A percentile compares a stretch with the other conserved stretches of the same genome.
phyloP scores from a whole-genome alignment of 2,797 vertebrate species.

The Eulemur mongoz region DNA sequence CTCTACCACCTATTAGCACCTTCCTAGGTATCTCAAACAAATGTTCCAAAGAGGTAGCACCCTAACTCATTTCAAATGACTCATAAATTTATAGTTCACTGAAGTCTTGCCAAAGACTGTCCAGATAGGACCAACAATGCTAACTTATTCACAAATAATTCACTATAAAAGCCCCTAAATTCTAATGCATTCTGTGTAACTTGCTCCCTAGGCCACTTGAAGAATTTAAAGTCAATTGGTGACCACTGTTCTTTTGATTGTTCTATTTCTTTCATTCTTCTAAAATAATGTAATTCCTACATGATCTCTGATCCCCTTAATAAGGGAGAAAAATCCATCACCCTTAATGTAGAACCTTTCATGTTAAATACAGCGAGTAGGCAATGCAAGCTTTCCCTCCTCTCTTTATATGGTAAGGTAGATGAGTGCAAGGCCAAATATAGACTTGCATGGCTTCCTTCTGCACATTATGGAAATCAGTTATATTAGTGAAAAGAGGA shows the following conservation, averaged over 20 bases:
- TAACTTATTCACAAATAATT: constrained; percentile 21
- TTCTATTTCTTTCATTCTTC: constrained; percentile 21
- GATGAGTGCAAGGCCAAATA: constrained; percentile 11
- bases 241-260: constrained; percentile 6
- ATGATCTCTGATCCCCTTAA: constrained; percentile 8
- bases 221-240: constrained; percentile 45
- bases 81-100: background rate
- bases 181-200: background rate
- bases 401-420: background rate
- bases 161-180: background rate
- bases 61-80: constrained; percentile 14
- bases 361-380: background rate
- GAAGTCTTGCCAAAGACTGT: constrained; percentile 35
- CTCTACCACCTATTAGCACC: background rate
- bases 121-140: background rate
- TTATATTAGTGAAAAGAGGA: constrained; percentile 27
- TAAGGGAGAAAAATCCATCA: constrained; percentile 16
- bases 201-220: constrained; percentile 1
- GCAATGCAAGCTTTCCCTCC: background rate
- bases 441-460: constrained; percentile 5
- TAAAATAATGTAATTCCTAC: background rate
- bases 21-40: background rate
- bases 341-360: background rate
- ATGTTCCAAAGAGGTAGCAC: background rate
- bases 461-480: background rate